These are phyloP conservation scores for Buathra laborator DNA, from an alignment of 2,888 invertebrate species.

Conservation along the genomic window DNA sequence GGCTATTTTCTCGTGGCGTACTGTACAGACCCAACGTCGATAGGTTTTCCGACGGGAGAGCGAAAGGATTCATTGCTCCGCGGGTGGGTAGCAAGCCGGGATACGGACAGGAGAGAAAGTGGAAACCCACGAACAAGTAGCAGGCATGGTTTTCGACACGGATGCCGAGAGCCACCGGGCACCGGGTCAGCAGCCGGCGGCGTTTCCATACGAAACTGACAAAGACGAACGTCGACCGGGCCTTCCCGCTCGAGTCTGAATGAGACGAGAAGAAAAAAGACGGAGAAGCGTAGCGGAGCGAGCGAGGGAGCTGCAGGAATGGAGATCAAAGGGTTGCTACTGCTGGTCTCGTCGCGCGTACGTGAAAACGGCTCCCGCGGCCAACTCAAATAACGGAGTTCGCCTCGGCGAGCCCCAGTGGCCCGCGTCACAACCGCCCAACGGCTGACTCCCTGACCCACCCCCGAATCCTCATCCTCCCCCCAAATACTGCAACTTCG, in stretches of 20 bases:
- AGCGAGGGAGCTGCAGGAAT: conserved; percentile 59
- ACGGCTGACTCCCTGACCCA: conserved; percentile 74
- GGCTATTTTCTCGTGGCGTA: conserved; percentile 34
- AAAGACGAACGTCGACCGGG: conserved; percentile 50
- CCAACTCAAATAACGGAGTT: conserved; percentile 85
- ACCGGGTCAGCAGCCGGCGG: conserved; percentile 20
- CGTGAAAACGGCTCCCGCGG: conserved; percentile 74
- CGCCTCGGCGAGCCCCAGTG: conserved; percentile 80
- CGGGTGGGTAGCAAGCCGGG: neutral
- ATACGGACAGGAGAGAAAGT: conserved; percentile 39
- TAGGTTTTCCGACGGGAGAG: conserved; percentile 39
- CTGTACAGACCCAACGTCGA: conserved; percentile 46
- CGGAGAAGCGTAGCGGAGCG: conserved; percentile 65
- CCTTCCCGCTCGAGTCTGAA: conserved; percentile 28
- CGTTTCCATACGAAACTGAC: conserved; percentile 16
- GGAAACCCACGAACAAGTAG: conserved; percentile 30
- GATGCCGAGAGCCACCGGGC: conserved; percentile 35
- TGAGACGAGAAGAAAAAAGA: conserved; percentile 71
- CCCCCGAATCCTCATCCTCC: no score
- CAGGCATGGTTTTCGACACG: conserved; percentile 46
- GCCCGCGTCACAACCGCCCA: conserved; percentile 71
- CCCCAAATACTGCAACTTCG: conserved; percentile 81
- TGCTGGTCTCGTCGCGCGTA: conserved; percentile 78
- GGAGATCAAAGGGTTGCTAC: conserved; percentile 83
- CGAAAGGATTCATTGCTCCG: conserved; percentile 7